Base-by-base conservation (phyloP, 2,113 vertebrate genomes). In the Lanius collurio region DNA sequence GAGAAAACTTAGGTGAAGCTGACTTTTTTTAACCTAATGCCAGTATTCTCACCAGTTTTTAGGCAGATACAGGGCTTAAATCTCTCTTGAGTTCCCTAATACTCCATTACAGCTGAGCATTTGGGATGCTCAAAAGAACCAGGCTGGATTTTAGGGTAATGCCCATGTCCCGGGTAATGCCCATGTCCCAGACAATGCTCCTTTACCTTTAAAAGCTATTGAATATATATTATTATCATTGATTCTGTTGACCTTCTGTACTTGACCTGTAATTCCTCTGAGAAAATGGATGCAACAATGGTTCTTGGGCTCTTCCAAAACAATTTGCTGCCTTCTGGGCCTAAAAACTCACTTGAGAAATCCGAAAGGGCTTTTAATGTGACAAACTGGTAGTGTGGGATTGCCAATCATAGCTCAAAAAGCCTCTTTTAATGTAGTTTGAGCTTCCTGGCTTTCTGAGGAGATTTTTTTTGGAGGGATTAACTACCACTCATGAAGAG, bases 51-150 rank as follows among this genome's bases (percentile, higher is more conserved):
- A 35, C 13, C 60, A 33, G 2, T 15, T 87, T 93, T 78, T 52
- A n/a, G 35, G 33, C 5, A 35, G 50, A 15, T 59, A 12, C 1
- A n/a, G 30, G 30, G 11, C 16, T 77, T 86, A 53, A 83, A 49
- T 73, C 3, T 52, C 9, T 65, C 13, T 47, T 7, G 13, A 59
- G 17, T 39, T 77, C 30, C 10, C 69, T 55, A 83, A 50, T 1
- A 0, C 7, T 59, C 0, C 11, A 0, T 62, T 55, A 11, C 4
- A 77, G 23, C 37, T 20, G 7, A 80, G 49, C 8, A 12, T 60
- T 67, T 63, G 50, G 20, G 10, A 9, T 62, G 26, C 31, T 88
- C 10, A 6, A 6, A 83, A 83, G 55, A 60, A 18, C 23, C 21
- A 47, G 56, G 26, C 35, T 47, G 67, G 73, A 23, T 69, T 77